phyloP scores from a whole-genome alignment of 2,888 invertebrate genomes.

The Metacarcinus magister region DNA sequence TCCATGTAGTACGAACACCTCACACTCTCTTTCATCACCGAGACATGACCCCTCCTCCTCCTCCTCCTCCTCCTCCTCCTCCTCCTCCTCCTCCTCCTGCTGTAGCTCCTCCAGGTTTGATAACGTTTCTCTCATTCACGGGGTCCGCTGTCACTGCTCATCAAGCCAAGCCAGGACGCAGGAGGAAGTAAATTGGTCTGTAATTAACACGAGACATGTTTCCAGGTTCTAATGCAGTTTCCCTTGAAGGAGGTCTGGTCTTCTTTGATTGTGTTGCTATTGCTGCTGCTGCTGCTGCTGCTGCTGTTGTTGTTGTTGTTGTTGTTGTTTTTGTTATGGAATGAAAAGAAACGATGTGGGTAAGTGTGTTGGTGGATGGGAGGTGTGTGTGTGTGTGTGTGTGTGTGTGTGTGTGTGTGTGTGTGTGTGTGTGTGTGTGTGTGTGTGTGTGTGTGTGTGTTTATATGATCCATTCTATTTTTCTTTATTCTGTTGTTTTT shows the following conservation, averaged over 20 bases:
- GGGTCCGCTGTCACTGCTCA: neutral
- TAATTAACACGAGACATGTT: constrained; percentile 31
- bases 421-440: no score
- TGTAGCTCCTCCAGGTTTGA: neutral
- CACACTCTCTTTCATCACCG: neutral
- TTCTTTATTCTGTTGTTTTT: neutral
- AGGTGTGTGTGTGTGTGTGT: no score
- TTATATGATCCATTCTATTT: neutral
- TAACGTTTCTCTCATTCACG: constrained; percentile 2
- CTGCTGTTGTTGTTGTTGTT: neutral
- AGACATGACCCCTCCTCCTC: neutral
- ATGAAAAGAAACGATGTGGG: neutral
- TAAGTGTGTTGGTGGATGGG: no score
- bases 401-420: no score
- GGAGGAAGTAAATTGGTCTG: neutral
- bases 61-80: constrained; percentile 37
- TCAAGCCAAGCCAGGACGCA: neutral
- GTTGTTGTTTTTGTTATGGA: neutral
- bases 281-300: neutral
- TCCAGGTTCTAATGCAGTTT: neutral
- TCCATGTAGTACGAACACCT: neutral
- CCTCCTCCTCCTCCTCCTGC: constrained; percentile 46
- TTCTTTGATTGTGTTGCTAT: neutral
- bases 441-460: no score
- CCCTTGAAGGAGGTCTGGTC: neutral